phyloP scores from a whole-genome alignment of 1,140 invertebrate species.

The Parasteatoda tepidariorum region DNA sequence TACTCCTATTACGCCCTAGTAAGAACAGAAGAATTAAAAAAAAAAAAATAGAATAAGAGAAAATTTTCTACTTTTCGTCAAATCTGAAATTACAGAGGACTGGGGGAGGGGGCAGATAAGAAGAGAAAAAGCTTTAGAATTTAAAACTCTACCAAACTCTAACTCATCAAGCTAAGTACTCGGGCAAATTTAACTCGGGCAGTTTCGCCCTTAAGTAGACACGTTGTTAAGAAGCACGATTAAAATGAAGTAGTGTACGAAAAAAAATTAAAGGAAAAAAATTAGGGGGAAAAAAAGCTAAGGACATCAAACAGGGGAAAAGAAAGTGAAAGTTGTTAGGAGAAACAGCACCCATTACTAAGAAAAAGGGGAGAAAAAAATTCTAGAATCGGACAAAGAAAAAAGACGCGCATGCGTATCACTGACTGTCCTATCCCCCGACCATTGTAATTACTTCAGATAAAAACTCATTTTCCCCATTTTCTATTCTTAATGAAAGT shows the following conservation, averaged over 20 bases:
- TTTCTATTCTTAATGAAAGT: conserved; percentile 60
- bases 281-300: conserved; percentile 6
- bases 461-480: conserved; percentile 58
- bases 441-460: conserved; percentile 54
- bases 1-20: too few relatives aligned
- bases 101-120: neutral
- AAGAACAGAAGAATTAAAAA: neutral
- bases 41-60: neutral
- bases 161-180: conserved; percentile 56
- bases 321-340: conserved; percentile 52
- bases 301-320: conserved; percentile 35
- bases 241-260: conserved; percentile 38
- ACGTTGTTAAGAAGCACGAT: conserved; percentile 53
- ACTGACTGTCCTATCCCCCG: conserved; percentile 2
- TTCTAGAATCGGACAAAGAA: conserved; percentile 36
- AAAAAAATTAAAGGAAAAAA: conserved; percentile 19
- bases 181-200: conserved; percentile 53
- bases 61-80: conserved; percentile 30
- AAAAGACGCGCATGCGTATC: conserved; percentile 44
- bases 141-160: conserved; percentile 40
- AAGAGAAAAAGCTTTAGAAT: conserved; percentile 34
- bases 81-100: conserved; percentile 51
- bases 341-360: conserved; percentile 57
- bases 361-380: neutral
- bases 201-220: conserved; percentile 19